Base-by-base conservation (phyloP, 2,797 vertebrate species). In the Hippoglossus hippoglossus region DNA sequence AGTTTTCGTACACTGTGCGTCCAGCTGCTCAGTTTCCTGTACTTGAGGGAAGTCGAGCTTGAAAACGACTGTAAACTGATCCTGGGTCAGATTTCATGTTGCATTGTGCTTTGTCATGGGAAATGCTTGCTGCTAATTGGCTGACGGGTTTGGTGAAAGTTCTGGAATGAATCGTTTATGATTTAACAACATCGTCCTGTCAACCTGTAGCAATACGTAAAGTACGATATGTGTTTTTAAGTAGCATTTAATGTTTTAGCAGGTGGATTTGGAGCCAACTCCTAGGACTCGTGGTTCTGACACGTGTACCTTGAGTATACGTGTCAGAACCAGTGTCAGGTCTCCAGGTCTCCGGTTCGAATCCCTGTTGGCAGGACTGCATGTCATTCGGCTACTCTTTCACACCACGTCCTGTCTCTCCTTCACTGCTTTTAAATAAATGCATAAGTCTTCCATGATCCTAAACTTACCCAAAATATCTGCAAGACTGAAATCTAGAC, bases 1-100 rank as follows among this genome's bases (percentile, higher is more conserved):
- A 58, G 74, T 59, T 79, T 81, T 73, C 66, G 16, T 61, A 57
- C n/a, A 15, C 21, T 57, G 55, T 61, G 61, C 78, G 74, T 58
- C 18, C n/a, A 58, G 64, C 31, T 12, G 10, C 78, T 80, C 67
- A 16, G 67, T 66, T 82, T 86, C 83, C 85, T 85, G 76, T 28
- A 39, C 24, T 41, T 47, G 69, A 25, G 69, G 73, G 84, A 90
- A 88, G 86, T 71, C 0, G 70, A 66, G 79, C 83, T 79, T 70
- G 67, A 85, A 81, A 83, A 77, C 55, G 64, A 67, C 49, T 55
- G 44, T 57, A 72, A 78, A 60, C 59, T 75, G 86, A 86, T 69
- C 78, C 36, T 0, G 16, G 79, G 39, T 87, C 71, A 73, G 60
- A 81, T 82, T 79, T 70, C 65, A 55, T 51, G 31, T 47, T 31